Percentiles rank a stretch among this genome's conserved stretches.
Conservation (phyloP, 2,888 invertebrate genomes). For the Cheilosia impressa region DNA sequence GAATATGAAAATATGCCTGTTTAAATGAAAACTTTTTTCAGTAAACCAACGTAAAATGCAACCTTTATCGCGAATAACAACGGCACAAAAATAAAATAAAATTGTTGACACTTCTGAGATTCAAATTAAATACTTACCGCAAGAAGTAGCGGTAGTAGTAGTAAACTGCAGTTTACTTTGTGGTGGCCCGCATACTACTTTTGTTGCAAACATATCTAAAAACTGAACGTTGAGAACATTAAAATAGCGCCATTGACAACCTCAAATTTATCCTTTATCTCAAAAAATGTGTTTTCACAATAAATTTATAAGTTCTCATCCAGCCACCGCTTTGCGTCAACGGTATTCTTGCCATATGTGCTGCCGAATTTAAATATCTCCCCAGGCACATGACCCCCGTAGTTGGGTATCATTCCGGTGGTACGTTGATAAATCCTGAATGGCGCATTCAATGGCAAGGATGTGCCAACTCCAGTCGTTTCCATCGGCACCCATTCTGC, state of each 20-base stretch:
- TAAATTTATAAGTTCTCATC: slow-evolving; percentile 82
- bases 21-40: too few species aligned
- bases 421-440: slow-evolving; percentile 89
- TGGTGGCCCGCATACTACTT: too few species aligned
- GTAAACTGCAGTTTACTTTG: too few species aligned
- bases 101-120: too few species aligned
- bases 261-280: background rate
- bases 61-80: too few species aligned
- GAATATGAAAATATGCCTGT: too few species aligned
- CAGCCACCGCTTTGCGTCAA: slow-evolving; percentile 90
- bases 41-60: too few species aligned
- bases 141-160: fast-evolving
- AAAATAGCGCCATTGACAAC: background rate
- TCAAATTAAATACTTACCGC: too few species aligned
- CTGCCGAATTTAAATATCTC: slow-evolving; percentile 89
- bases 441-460: slow-evolving; percentile 78
- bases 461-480: slow-evolving; percentile 78
- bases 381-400: slow-evolving; percentile 91
- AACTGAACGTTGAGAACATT: too few species aligned
- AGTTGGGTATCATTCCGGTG: slow-evolving; percentile 90
- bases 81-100: too few species aligned
- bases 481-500: slow-evolving; percentile 89
- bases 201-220: background rate
- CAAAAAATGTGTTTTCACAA: background rate
- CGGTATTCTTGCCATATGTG: slow-evolving; percentile 90